phyloP scores from a whole-genome alignment of 2,888 invertebrate species.

The Strigamia crassipes region DNA sequence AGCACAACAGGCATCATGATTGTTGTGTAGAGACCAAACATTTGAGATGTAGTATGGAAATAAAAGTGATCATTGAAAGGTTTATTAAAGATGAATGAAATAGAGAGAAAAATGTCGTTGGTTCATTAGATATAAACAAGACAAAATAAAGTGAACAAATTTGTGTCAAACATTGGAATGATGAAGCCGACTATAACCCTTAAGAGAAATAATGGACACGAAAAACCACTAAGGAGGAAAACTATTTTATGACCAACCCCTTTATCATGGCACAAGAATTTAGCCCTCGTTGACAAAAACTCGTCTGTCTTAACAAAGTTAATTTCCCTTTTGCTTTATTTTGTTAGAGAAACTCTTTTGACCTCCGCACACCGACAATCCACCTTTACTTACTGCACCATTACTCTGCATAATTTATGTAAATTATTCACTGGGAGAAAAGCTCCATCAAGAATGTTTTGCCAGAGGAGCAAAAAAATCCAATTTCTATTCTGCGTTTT shows the following conservation, averaged over 20 bases:
- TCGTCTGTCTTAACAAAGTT: constrained; percentile 4
- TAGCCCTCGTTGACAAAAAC: neutral
- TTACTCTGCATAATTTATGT: neutral
- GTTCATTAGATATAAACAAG: neutral
- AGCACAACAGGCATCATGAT: neutral
- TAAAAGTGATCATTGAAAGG: no score
- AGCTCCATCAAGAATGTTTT: neutral
- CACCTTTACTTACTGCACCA: neutral
- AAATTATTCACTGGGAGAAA: neutral
- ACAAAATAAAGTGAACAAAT: neutral
- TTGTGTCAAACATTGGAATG: neutral
- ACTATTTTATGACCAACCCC: constrained; percentile 4
- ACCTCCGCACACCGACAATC: neutral
- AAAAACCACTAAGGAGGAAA: constrained; percentile 4
- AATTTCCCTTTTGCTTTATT: neutral
- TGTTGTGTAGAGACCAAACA: neutral
- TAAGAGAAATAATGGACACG: constrained; percentile 10
- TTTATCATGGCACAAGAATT: constrained; percentile 10
- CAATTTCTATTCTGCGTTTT: neutral
- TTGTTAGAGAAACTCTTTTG: neutral
- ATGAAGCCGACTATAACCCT: neutral
- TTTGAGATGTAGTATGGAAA: no score
- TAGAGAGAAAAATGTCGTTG: neutral
- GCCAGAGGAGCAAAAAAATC: neutral
- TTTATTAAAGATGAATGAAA: neutral